Conservation (phyloP, 2,888 invertebrate species). For the Mythimna ferrago region DNA sequence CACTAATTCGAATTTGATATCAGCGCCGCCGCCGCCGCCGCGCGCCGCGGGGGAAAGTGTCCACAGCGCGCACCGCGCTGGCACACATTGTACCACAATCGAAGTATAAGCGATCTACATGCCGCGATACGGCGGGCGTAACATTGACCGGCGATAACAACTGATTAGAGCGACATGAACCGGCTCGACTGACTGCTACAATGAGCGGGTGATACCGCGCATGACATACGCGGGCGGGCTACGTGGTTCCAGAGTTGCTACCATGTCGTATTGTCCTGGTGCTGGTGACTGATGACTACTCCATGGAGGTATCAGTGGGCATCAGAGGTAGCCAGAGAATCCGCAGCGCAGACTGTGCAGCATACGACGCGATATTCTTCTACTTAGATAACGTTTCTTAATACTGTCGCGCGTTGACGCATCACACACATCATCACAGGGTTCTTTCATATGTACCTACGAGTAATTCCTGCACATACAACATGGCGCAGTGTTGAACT, state of each 20-base stretch:
- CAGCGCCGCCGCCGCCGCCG: background rate
- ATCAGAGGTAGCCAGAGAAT: background rate
- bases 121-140: slow-evolving; percentile 21
- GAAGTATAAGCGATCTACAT: slow-evolving; percentile 17
- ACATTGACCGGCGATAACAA: slow-evolving; percentile 45
- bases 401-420: background rate
- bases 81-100: slow-evolving; percentile 9
- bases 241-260: background rate
- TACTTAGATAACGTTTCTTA: background rate
- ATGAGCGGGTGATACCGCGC: background rate
- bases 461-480: background rate
- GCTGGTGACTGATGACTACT: no score
- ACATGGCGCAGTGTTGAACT: background rate
- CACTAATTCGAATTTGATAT: slow-evolving; percentile 61
- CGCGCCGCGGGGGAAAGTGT: slow-evolving; percentile 18
- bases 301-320: no score
- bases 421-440: accelerated
- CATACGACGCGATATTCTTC: no score
- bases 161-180: slow-evolving; percentile 41
- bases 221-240: no score
- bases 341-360: background rate
- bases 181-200: slow-evolving; percentile 30
- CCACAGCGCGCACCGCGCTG: background rate
- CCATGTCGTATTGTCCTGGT: background rate
- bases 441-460: background rate